These are phyloP conservation scores for Drosophila ustulata DNA, from an alignment of 2,888 invertebrate genomes.

Conservation along the genomic window DNA sequence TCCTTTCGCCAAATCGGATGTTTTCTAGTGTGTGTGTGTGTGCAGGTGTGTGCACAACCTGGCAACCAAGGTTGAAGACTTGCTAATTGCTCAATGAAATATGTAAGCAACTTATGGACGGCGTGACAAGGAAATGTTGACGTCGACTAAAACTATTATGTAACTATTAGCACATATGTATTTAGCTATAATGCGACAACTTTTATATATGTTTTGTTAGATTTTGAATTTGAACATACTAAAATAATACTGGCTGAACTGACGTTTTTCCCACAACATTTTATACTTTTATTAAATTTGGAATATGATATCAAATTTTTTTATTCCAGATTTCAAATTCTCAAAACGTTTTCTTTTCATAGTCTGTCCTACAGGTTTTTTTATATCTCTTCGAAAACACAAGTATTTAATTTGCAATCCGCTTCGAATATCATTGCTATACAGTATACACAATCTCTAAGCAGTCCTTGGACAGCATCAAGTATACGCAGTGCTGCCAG, in stretches of 20 bases:
- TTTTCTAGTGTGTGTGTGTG: neutral
- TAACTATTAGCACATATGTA: neutral
- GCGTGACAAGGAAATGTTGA: neutral
- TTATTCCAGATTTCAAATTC: neutral
- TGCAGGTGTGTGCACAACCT: neutral
- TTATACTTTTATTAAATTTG: too few relatives aligned
- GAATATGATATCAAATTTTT: too few relatives aligned
- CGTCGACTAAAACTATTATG: neutral
- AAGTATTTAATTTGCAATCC: neutral
- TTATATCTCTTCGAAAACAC: neutral
- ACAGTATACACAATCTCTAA: neutral
- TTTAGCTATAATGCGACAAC: too few relatives aligned
- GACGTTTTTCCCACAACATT: too few relatives aligned
- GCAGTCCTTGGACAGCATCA: constrained; percentile 20
- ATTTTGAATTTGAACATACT: too few relatives aligned
- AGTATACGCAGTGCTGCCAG: constrained; percentile 31
- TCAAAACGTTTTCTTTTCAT: neutral
- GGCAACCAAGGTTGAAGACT: neutral
- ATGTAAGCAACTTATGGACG: neutral
- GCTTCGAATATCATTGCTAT: neutral
- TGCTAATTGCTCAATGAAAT: neutral
- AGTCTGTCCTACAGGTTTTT: too few relatives aligned
- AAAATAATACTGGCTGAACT: too few relatives aligned
- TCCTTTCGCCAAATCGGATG: constrained; percentile 7
- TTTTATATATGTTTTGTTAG: too few relatives aligned